Percentiles rank a stretch among this genome's conserved stretches.
phyloP scores from a whole-genome alignment of 2,113 vertebrate species.

The Gopherus evgoodei region DNA sequence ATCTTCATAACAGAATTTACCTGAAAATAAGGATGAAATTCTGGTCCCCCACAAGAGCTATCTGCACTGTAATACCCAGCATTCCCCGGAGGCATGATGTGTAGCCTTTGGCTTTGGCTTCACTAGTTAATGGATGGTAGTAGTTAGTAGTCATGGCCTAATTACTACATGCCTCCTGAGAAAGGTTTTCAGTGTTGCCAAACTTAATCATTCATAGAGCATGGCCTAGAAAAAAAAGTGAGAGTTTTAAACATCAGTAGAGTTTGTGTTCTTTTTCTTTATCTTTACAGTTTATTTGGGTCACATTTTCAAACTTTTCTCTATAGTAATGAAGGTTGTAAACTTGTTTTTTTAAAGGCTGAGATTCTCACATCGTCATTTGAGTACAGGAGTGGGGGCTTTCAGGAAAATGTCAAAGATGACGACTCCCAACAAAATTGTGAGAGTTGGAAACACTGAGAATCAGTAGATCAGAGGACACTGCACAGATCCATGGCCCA shows the following conservation, averaged over 20 bases:
- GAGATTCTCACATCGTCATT: neutral
- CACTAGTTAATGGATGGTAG: neutral
- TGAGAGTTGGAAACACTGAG: neutral
- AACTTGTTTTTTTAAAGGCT: neutral
- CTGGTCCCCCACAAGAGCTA: neutral
- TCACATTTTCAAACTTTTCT: neutral
- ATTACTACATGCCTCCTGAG: neutral
- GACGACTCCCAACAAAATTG: neutral
- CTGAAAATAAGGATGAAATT: too few relatives aligned
- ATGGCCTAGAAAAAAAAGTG: neutral
- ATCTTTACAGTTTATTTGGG: neutral
- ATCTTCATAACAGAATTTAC: neutral
- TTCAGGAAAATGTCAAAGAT: neutral
- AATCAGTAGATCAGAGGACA: neutral
- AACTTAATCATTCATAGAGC: neutral
- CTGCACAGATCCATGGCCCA: fast-evolving
- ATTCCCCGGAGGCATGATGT: neutral
- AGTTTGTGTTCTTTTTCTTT: neutral
- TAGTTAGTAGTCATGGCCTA: neutral
- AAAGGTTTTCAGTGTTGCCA: neutral
- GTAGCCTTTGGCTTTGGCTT: neutral
- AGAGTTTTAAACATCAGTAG: neutral
- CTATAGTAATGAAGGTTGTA: neutral
- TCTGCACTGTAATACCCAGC: neutral
- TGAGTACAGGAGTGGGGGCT: neutral